phyloP scores from a whole-genome alignment of 2,888 invertebrate species.

The Nesidiocoris tenuis region DNA sequence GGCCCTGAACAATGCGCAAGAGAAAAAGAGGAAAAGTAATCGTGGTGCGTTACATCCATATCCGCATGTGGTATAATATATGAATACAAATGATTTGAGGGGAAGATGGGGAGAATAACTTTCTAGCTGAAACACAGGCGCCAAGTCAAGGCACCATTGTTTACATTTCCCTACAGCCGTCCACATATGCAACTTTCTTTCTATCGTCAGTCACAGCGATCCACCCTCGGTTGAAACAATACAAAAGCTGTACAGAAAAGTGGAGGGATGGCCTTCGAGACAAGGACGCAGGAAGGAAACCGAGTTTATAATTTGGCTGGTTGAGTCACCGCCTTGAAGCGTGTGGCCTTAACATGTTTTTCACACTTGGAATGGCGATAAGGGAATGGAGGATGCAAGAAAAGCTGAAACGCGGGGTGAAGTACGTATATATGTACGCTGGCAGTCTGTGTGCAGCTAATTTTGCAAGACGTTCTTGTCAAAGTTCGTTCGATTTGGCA shows the following conservation, averaged over 20 bases:
- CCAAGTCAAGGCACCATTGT: constrained; percentile 25
- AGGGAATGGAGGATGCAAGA: constrained; percentile 9
- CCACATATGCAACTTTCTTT: constrained; percentile 40
- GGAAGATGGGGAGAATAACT: constrained; percentile 22
- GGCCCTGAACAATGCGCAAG: not conserved
- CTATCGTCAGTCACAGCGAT: not conserved
- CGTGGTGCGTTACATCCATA: not conserved
- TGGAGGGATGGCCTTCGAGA: not conserved
- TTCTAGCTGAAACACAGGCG: constrained; percentile 25
- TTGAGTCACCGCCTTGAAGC: constrained; percentile 25
- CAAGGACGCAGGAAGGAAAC: constrained; percentile 27
- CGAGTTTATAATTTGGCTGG: constrained; percentile 40
- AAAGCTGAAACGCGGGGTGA: too few relatives aligned
- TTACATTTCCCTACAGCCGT: constrained; percentile 33
- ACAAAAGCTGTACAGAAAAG: constrained; percentile 11
- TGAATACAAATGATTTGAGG: constrained; percentile 39
- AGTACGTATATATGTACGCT: too few relatives aligned
- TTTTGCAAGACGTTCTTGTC: too few relatives aligned
- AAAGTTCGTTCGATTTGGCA: too few relatives aligned
- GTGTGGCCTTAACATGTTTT: constrained; percentile 38
- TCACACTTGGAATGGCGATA: constrained; percentile 40
- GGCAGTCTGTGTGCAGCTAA: not conserved
- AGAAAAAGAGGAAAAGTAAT: not conserved
- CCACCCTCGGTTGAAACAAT: constrained; percentile 32
- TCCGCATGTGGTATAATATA: constrained; percentile 21